Base-by-base conservation (phyloP, 2,888 invertebrate species). In the Mythimna albipuncta region DNA sequence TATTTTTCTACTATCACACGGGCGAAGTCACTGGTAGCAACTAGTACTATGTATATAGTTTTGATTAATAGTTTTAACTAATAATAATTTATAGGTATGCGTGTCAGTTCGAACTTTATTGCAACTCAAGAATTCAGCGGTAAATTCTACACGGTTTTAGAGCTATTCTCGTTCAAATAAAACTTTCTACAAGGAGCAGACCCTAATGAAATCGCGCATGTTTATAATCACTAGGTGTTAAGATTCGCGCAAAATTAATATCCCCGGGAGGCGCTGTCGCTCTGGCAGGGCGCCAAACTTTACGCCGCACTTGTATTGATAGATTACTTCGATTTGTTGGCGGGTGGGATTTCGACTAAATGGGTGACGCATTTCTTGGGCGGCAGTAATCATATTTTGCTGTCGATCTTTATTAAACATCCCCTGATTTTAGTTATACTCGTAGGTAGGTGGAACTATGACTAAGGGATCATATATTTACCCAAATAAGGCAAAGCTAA, bases 181-280 rank as follows among this genome's bases (percentile, higher is more conserved):
- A 55, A 26, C 11, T 19, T 32, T 68, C 7, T 35, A 11, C 13
- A 3, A 50, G 21, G 0, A 26, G 77, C 19, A 11, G 44, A 47
- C 58, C 78, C 65, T 66, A 41, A 59, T 38, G 58, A 64, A 70
- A 75, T 50, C 47, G 47, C 62, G 5, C 10, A 64, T 86, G 87
- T 85, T 89, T 88, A 64, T 75, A 82, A 75, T 71, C 68, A 74
- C 78, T 70, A 72, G 77, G 84, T 79, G 84, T 81, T 83, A 77
- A 83, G 69, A 80, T 80, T 71, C 77, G 64, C 63, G 64, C 63
- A 70, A 83, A 84, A 85, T 86, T 86, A 84, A 83, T 87, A 84
- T 81, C 77, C 68, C 77, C 69, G 68, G 77, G 65, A 71, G 76
- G 47, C 19, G 26, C 54, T 38, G 58, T 55, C 10, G 6, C 2